These are phyloP conservation scores for Cololabis saira DNA, from an alignment of 2,113 vertebrate genomes.

Conservation along the genomic window DNA sequence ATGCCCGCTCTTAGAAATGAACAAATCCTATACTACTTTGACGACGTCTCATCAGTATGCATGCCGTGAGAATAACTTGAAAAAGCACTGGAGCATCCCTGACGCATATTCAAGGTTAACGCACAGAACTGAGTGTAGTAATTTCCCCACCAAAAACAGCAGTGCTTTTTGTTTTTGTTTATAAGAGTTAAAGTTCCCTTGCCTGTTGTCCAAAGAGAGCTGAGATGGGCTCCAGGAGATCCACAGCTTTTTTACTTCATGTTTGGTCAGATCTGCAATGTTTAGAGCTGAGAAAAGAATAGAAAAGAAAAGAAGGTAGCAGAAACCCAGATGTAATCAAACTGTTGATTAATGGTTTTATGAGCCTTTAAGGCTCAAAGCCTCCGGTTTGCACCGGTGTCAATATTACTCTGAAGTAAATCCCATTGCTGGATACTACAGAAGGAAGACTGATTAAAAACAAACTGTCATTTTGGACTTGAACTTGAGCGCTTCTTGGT, in stretches of 20 bases:
- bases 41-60: too few relatives aligned
- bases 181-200: too few relatives aligned
- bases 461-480: too few relatives aligned
- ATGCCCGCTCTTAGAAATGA: too few relatives aligned
- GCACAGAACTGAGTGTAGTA: not conserved
- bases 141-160: slow-evolving; percentile 2
- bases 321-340: slow-evolving; percentile 11
- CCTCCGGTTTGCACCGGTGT: slow-evolving; percentile 10
- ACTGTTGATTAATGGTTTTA: slow-evolving; percentile 3
- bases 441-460: too few relatives aligned
- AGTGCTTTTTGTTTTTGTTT: not conserved
- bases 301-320: slow-evolving; percentile 28
- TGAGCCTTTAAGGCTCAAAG: slow-evolving; percentile 2
- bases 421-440: too few relatives aligned
- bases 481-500: too few relatives aligned
- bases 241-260: slow-evolving; percentile 3
- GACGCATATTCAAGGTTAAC: not conserved
- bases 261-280: slow-evolving; percentile 8
- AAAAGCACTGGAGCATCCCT: too few relatives aligned
- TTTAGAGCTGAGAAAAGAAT: slow-evolving; percentile 10
- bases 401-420: slow-evolving; percentile 12
- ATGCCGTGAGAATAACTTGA: too few relatives aligned
- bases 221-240: too few relatives aligned
- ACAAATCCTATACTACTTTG: too few relatives aligned
- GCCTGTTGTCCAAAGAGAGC: too few relatives aligned